Evolutionary conservation across 2,797 vertebrate species (phyloP), one percentile per base, ranked within the genome.

Genomic region (Phataginus tricuspis): DNA sequence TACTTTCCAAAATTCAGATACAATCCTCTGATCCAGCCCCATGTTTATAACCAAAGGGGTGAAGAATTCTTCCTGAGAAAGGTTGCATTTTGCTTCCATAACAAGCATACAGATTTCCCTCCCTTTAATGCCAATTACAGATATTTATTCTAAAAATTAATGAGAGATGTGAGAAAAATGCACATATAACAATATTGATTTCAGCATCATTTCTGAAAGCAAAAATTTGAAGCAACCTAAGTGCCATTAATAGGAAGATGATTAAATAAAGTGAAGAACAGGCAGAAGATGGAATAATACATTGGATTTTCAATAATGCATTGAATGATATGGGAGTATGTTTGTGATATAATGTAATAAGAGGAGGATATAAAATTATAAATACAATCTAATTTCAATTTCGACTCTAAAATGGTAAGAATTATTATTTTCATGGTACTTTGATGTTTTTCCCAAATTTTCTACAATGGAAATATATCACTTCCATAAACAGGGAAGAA

Each of bases 141-240:
- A 87, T n/a, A 87, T 83, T 42, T 57, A 68, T 74, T 31, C 68
- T 59, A 59, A 83, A 51, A 69, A 83, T 95, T 63, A 69, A 66
- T 45, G 80, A 64, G 63, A 92, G 49, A 39, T 66, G 25, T 37
- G 66, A 69, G 63, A 39, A 55, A 72, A 89, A 74, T 45, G 45
- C 19, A 45, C 0, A 31, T 39, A 45, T 34, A 51, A 66, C 4
- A 45, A 29, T 61, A 72, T 69, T 86, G 82, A 75, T 71, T 77
- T 91, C 39, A 51, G 49, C 66, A 80, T 86, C 45, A 51, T 92
- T 92, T 95, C 53, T 55, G 16, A 88, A 80, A 75, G 29, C 34
- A 59, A 90, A 72, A 21, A 45, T 39, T 12, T 57, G 15, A 83
- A 96, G 59, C 23, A 39, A 45, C 4, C 11, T 66, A 59, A 66